phyloP scores from a whole-genome alignment of 2,888 invertebrate genomes.

The Hypomecis atomaria region DNA sequence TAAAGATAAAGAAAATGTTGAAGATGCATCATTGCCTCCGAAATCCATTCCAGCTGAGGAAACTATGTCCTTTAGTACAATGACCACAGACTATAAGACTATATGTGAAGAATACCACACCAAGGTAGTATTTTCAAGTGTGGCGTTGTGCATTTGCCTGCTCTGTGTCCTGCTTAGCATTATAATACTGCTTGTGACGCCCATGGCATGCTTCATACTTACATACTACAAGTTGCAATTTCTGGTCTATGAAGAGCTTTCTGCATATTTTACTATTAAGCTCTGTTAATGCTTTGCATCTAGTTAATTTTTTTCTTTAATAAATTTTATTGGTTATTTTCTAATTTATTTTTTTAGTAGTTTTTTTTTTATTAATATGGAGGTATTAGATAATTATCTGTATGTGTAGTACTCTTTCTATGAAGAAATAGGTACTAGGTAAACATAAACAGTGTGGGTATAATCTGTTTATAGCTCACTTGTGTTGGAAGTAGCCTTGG shows the following conservation, averaged over 20 bases:
- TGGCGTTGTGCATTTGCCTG: conserved; percentile 45
- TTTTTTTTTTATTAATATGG: no score
- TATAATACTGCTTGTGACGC: conserved; percentile 54
- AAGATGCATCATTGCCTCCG: conserved; percentile 58
- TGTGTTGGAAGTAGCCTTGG: conserved; percentile 29
- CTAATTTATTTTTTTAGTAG: neutral
- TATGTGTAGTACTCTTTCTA: no score
- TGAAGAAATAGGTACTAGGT: no score
- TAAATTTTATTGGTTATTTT: conserved; percentile 11
- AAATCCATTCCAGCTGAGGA: conserved; percentile 73
- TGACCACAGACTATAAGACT: conserved; percentile 89
- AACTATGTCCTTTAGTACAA: conserved; percentile 80
- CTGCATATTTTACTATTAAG: conserved; percentile 9
- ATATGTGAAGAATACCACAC: conserved; percentile 88
- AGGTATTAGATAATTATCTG: no score
- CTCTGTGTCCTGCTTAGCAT: conserved; percentile 35
- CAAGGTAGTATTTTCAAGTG: conserved; percentile 82
- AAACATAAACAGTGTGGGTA: conserved; percentile 3
- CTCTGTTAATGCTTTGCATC: conserved; percentile 6
- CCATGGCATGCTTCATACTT: conserved; percentile 54
- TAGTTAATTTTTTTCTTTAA: conserved; percentile 11
- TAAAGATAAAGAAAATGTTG: conserved; percentile 56
- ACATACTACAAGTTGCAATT: conserved; percentile 43
- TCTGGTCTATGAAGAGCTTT: conserved; percentile 20
- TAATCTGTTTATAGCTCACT: conserved; percentile 17